phyloP scores from a whole-genome alignment of 2,888 invertebrate species.

The Heliconius cydno region DNA sequence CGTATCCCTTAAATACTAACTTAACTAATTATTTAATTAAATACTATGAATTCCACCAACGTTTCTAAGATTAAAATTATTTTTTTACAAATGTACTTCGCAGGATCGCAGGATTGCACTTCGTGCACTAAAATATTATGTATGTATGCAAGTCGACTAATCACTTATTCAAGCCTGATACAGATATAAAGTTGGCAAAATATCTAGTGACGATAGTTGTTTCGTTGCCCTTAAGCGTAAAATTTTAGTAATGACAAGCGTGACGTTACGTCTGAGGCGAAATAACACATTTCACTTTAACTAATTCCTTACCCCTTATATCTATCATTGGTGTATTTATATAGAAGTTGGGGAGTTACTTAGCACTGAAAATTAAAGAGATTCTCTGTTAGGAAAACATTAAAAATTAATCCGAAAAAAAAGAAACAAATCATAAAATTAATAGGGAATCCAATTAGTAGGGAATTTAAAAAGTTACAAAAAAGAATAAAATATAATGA shows the following conservation, averaged over 20 bases:
- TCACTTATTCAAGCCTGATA: background rate
- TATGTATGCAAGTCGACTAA: background rate
- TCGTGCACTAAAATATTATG: background rate
- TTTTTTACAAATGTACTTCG: too few species aligned
- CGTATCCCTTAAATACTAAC: too few species aligned
- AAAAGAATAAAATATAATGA: conserved; percentile 12
- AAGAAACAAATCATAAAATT: conserved; percentile 9
- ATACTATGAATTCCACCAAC: too few species aligned
- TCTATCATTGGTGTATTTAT: conserved; percentile 59
- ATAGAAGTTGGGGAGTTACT: conserved; percentile 60
- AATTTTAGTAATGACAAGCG: conserved; percentile 55
- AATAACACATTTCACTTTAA: conserved; percentile 66
- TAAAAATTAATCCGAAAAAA: conserved; percentile 39
- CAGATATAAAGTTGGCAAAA: background rate
- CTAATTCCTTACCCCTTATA: conserved; percentile 68
- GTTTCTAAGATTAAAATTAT: too few species aligned
- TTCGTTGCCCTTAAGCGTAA: conserved; percentile 20
- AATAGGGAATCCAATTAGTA: background rate
- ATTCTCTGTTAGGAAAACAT: conserved; percentile 46
- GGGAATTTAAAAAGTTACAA: conserved; percentile 1
- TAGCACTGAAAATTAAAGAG: conserved; percentile 79
- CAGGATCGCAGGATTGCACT: too few species aligned
- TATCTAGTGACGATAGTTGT: conserved; percentile 19
- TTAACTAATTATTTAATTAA: too few species aligned
- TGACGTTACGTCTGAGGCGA: conserved; percentile 60